Base-by-base conservation (phyloP, 2,113 vertebrate genomes). In the Mesembrinibis cayennensis region DNA sequence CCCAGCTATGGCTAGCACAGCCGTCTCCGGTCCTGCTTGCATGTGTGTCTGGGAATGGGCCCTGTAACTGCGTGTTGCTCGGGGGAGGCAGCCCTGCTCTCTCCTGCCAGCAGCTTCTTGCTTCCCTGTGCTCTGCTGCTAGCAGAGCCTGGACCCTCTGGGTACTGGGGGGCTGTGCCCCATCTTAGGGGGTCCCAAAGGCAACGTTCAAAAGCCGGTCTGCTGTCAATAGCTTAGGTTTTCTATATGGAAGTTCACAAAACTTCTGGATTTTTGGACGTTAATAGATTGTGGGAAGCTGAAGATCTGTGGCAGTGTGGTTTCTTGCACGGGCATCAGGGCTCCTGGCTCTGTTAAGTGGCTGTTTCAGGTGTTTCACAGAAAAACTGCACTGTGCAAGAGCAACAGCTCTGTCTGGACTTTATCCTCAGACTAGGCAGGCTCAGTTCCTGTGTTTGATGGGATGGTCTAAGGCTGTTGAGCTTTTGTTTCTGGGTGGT, bases 1-100 rank as follows among this genome's bases (percentile, higher is more conserved):
- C 34, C 40, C 23, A 20, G 32, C 42, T 16, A 12, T 12, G 38
- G 44, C 19, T 2, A 0, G 32, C 26, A 44, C 21, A 27, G 21
- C 36, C 22, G 16, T 15, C 42, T 5, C 1, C 2, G 8, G 36
- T 20, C 44, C 59, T 29, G 55, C 45, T 50, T 6, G 50, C 34
- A 5, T 2, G 1, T 0, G 5, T 19, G 55, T 16, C 10, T 14
- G 21, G 55, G 16, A 23, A 4, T 3, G 3, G 59, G 49, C 34
- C 47, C 47, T 10, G 17, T 12, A 6, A 4, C 27, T 2, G 10
- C 3, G 9, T 5, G 4, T 16, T 20, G 36, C 36, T 22, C 11
- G 13, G 22, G 4, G 10, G 17, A 65, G 52, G 26, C 13, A 30
- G 19, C 11, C 17, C 38, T 30, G 65, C 18, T 44, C 22, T 34